Evolutionary conservation across 2,113 vertebrate species (phyloP), one percentile per base, ranked within the genome.

Genomic region (Typhlomys cinereus): DNA sequence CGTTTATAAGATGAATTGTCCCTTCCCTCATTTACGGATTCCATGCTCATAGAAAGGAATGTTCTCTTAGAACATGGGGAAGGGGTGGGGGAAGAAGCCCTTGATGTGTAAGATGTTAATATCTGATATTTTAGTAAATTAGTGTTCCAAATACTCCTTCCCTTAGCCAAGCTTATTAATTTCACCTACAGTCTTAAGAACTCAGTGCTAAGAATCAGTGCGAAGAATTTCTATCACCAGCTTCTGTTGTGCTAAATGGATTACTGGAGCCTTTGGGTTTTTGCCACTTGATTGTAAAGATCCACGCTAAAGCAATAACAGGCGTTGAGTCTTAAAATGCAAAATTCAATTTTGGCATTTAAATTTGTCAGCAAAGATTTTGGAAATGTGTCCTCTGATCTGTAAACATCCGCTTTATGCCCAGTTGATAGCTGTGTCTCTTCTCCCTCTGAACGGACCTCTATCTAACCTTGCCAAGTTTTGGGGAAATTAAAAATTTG

Each of bases 1-100:
- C 96, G 88, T 98, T 98, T 98, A 96, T 94, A 93, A 92, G 93
- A 94, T 86, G 88, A 96, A 95, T 85, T 91, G 96, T 97, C 78
- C 91, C 93, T 95, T 95, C 95, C 71, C 54, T 93, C 50, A 57
- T 95, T 97, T 91, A 95, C 95, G 96, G 91, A 95, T 69, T 93
- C 95, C 84, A 0, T 46, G 89, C 94, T 97, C 83, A 90, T 88
- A 93, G 48, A 93, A 97, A 97, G 70, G 59, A 84, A 41, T 92
- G 39, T 54, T 95, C 23, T 27, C 44, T 27, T 57, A 82, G 46
- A 89, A 84, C 46, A 23, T 27, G 52, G 46, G 36, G 71, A 29
- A 10, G 31, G 15, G 31, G 21, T 41, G 6, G 20, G 48, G 20
- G 48, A 41, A 46, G n/a, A 67, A 87, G 83, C 27, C 11, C 20